Conservation (phyloP, 2,888 invertebrate genomes). For the Phymatocera aterrima region DNA sequence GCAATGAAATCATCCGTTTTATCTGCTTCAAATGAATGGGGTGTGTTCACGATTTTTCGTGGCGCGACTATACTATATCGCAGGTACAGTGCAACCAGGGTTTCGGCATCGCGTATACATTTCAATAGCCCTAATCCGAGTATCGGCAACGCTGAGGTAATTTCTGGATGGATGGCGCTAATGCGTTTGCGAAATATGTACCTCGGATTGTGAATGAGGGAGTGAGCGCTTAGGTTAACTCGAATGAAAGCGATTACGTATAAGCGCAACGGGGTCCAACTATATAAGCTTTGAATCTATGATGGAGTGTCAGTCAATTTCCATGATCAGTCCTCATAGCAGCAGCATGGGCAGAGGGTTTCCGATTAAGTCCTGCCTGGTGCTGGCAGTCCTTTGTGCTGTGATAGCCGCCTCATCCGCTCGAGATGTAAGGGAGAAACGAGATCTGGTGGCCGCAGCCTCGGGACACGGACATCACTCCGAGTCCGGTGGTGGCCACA, state of each 20-base stretch:
- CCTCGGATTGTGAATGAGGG: conserved; percentile 56
- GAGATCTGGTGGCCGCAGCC: conserved; percentile 47
- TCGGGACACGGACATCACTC: conserved; percentile 48
- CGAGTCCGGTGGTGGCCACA: conserved; percentile 83
- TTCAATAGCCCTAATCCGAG: background rate
- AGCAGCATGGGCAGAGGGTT: conserved; percentile 59
- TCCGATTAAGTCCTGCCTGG: conserved; percentile 60
- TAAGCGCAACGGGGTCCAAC: conserved; percentile 56
- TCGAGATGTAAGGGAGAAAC: conserved; percentile 53
- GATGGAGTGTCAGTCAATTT: conserved; percentile 64
- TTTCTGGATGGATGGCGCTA: conserved; percentile 33
- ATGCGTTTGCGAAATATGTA: conserved; percentile 65
- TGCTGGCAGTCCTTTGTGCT: conserved; percentile 58
- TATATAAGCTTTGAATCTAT: conserved; percentile 68
- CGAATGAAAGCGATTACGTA: conserved; percentile 71
- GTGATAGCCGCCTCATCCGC: conserved; percentile 61
- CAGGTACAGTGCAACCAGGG: background rate
- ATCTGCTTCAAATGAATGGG: background rate
- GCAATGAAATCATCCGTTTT: background rate
- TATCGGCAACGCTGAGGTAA: conserved; percentile 9
- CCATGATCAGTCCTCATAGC: conserved; percentile 57
- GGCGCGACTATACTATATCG: background rate
- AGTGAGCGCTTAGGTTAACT: conserved; percentile 50
- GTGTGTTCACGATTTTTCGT: background rate
- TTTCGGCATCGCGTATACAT: background rate